Percentiles rank a stretch among this genome's conserved stretches.
phyloP scores from a whole-genome alignment of 2,888 invertebrate species.

The Tipula unca region DNA sequence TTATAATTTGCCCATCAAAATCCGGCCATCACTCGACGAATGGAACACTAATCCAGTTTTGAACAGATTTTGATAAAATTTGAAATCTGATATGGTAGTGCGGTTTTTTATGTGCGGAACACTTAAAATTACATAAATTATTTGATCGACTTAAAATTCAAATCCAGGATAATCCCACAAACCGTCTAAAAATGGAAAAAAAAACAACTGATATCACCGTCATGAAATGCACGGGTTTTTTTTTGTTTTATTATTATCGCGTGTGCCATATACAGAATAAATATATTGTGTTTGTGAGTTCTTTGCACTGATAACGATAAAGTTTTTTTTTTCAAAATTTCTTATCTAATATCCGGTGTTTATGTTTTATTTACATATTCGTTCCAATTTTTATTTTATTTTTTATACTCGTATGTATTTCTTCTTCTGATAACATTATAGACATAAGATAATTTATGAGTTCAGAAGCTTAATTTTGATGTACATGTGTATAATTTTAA shows the following conservation, averaged over 20 bases:
- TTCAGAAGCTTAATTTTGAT: constrained; percentile 8
- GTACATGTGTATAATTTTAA: neutral
- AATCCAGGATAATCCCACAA: neutral
- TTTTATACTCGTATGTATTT: neutral
- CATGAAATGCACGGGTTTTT: neutral
- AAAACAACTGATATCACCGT: neutral
- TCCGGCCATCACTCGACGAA: no score
- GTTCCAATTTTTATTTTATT: neutral
- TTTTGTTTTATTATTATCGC: no score
- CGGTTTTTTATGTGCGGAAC: no score
- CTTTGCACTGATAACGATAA: neutral
- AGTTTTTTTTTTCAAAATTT: neutral
- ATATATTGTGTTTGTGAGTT: neutral
- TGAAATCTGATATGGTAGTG: no score
- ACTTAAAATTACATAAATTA: no score
- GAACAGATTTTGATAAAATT: no score
- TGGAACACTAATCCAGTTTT: no score
- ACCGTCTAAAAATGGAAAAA: neutral
- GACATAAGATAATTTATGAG: constrained; percentile 8
- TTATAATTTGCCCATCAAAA: no score
- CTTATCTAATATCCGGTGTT: neutral
- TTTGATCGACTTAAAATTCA: no score
- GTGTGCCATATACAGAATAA: neutral
- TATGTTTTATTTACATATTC: neutral
- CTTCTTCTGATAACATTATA: neutral